Percentiles rank a stretch among this genome's conserved stretches.
These are phyloP conservation scores for Diploptera punctata DNA, from an alignment of 2,888 invertebrate species.

Conservation along the genomic window DNA sequence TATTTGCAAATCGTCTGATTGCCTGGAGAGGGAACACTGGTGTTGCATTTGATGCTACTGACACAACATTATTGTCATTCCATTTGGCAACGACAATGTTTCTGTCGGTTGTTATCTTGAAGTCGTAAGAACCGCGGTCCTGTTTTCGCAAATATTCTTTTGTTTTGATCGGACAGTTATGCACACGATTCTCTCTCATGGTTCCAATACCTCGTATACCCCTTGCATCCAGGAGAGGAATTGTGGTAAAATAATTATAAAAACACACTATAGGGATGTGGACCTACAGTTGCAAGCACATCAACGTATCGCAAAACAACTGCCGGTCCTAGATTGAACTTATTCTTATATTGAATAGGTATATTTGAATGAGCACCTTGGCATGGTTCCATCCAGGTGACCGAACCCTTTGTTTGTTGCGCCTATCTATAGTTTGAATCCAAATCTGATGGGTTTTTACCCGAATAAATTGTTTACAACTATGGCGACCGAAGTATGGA, in stretches of 20 bases:
- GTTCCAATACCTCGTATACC: conserved; percentile 2
- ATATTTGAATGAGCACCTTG: background rate
- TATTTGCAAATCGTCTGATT: background rate
- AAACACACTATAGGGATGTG: background rate
- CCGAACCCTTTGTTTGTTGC: conserved; percentile 17
- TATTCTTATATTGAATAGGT: background rate
- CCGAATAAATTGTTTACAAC: background rate
- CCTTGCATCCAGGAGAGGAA: background rate
- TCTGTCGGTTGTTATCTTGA: background rate
- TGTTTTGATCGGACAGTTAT: background rate
- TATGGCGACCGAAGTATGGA: background rate
- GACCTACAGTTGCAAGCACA: background rate
- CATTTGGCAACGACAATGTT: conserved; percentile 18
- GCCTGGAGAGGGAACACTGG: background rate
- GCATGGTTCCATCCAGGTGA: conserved; percentile 27
- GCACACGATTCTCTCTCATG: background rate
- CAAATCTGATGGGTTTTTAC: conserved; percentile 29
- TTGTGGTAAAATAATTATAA: conserved; percentile 6
- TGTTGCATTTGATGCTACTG: conserved; percentile 11
- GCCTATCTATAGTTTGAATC: conserved; percentile 29
- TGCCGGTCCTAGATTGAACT: background rate
- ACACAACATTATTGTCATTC: conserved; percentile 19
- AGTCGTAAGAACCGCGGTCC: background rate
- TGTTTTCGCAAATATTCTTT: background rate
- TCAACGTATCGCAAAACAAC: background rate